Conservation (phyloP, 2,113 vertebrate species). For the Platichthys flesus region DNA sequence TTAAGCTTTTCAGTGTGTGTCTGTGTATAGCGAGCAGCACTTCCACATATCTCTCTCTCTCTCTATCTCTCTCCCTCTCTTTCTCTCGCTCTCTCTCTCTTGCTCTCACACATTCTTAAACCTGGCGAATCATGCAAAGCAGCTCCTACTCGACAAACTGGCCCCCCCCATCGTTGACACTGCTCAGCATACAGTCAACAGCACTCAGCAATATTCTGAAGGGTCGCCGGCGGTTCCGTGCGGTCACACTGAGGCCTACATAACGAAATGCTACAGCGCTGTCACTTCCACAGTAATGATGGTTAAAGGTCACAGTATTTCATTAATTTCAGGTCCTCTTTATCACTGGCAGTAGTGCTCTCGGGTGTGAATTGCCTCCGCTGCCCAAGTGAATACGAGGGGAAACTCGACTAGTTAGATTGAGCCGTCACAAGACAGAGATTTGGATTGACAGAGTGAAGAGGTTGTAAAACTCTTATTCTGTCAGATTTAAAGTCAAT, state of each 20-base stretch:
- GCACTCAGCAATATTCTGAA: constrained; percentile 40
- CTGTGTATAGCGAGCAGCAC: constrained; percentile 5
- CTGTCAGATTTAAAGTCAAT: background rate
- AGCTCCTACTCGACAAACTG: constrained; percentile 15
- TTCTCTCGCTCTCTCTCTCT: too few relatives aligned
- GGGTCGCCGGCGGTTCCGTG: constrained; percentile 20
- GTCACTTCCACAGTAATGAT: constrained; percentile 57
- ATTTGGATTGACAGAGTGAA: too few relatives aligned
- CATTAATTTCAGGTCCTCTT: constrained; percentile 61
- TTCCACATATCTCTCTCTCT: background rate
- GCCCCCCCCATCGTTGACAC: constrained; percentile 33
- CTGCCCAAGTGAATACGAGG: constrained; percentile 1
- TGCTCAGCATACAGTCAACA: constrained; percentile 44
- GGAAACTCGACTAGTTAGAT: too few relatives aligned
- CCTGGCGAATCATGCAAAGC: constrained; percentile 11
- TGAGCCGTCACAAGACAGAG: too few relatives aligned
- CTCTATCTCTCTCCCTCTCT: too few relatives aligned
- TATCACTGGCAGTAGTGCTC: constrained; percentile 29
- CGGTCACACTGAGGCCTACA: constrained; percentile 23
- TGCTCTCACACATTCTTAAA: background rate
- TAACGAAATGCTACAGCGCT: constrained; percentile 26
- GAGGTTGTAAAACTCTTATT: background rate
- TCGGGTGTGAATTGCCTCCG: constrained; percentile 38
- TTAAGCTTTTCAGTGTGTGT: background rate
- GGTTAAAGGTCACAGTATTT: constrained; percentile 60